Base-by-base conservation (phyloP, 2,113 vertebrate genomes). In the Anthoscopus minutus region DNA sequence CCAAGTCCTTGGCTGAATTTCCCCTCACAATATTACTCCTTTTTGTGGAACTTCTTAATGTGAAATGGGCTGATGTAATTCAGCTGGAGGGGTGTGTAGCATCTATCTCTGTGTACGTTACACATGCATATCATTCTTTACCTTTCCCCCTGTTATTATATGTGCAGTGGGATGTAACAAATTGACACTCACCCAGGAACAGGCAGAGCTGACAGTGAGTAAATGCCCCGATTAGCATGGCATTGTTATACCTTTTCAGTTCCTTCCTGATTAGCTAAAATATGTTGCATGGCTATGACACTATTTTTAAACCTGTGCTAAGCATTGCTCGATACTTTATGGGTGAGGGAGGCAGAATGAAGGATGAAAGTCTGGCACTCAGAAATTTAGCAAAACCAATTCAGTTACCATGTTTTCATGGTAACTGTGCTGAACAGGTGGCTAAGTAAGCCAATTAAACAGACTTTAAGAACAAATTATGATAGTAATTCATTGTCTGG, bases 401-500 rank as follows among this genome's bases (percentile, higher is more conserved):
- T 74, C 50, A 40, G 60, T 56, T 47, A 30, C 81, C 19, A 30
- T 72, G 69, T 67, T 91, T 95, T 95, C 89, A 64, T 73, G 89
- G 71, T 93, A 89, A 80, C 89, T 88, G 1, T 77, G 62, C 79
- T 60, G 88, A 96, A 95, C 94, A 96, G 92, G 93, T 96, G 94
- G 92, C 89, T 91, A 96, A 91, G 66, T 93, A 96, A 95, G 87
- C 74, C 92, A 95, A 95, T 96, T 96, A 95, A 95, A 92, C 15
- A 92, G 93, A 92, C 35, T 96, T 96, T 94, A 94, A 88, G 89
- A 93, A 93, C 87, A 96, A 95, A 96, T 96, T 96, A 85, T 73
- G 85, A 73, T 62, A 88, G 85, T 67, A 96, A 94, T 94, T 91
- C 92, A 92, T 95, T 94, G 84, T 86, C 58, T 92, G 87, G 79